These are phyloP conservation scores for Gymnobelideus leadbeateri DNA, from an alignment of 2,113 vertebrate species.

Conservation along the genomic window DNA sequence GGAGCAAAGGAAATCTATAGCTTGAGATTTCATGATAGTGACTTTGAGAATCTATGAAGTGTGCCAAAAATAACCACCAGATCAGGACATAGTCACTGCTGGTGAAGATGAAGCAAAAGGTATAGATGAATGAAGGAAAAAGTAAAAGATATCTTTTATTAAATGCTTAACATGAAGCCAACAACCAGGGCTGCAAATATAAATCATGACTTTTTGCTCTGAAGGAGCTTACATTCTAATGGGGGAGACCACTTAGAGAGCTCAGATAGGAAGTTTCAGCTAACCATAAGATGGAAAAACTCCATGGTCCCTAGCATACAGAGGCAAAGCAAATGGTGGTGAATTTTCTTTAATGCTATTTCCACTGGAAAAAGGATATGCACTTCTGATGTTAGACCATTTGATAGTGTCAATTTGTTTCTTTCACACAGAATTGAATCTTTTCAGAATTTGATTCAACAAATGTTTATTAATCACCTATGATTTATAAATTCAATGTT, in stretches of 20 bases:
- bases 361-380: not conserved
- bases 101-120: not conserved
- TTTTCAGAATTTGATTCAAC: not conserved
- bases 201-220: not conserved
- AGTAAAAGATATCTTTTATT: not conserved
- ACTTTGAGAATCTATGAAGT: not conserved
- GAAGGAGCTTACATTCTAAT: not conserved
- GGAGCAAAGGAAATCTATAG: constrained; percentile 7
- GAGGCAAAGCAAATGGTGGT: not conserved
- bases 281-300: not conserved
- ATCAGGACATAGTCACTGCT: not conserved
- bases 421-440: not conserved
- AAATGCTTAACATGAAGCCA: not conserved
- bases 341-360: not conserved
- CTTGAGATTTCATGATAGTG: not conserved
- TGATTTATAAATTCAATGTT: not conserved
- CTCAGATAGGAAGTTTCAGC: not conserved
- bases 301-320: not conserved
- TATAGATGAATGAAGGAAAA: not conserved
- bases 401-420: not conserved
- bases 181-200: not conserved
- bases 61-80: not conserved
- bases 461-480: not conserved
- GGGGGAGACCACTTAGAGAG: not conserved
- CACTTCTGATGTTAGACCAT: not conserved